phyloP scores from a whole-genome alignment of 1,140 invertebrate species.

The Lepidurus apus region DNA sequence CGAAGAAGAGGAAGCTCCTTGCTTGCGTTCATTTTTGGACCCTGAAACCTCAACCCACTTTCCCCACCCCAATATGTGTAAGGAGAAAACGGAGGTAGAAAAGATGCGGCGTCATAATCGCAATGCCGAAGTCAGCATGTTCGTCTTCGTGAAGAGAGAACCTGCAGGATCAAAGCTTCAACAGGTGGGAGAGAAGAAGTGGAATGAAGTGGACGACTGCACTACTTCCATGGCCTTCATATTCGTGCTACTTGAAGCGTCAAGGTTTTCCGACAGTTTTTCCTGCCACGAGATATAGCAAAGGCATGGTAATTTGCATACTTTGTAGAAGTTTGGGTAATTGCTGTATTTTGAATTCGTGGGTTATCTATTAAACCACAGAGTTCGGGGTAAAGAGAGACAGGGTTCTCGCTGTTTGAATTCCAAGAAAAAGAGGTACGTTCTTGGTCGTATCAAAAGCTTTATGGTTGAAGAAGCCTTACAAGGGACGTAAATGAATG shows the following conservation, averaged over 20 bases:
- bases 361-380: no score
- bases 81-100: neutral
- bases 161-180: neutral
- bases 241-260: neutral
- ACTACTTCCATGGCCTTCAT: conserved; percentile 16
- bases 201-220: neutral
- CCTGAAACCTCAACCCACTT: neutral
- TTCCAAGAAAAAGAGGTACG: no score
- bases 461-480: no score
- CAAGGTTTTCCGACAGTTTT: neutral
- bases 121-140: neutral
- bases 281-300: neutral
- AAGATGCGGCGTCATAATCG: neutral
- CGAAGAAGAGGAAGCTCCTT: neutral
- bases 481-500: no score
- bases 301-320: neutral
- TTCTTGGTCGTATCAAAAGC: no score
- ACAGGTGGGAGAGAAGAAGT: neutral
- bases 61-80: neutral
- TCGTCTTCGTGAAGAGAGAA: neutral
- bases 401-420: no score
- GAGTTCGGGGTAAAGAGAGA: no score
- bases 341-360: neutral
- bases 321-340: neutral
- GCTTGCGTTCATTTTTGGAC: neutral